Evolutionary conservation across 2,888 invertebrate species (phyloP).

Genomic region (Serripes groenlandicus): DNA sequence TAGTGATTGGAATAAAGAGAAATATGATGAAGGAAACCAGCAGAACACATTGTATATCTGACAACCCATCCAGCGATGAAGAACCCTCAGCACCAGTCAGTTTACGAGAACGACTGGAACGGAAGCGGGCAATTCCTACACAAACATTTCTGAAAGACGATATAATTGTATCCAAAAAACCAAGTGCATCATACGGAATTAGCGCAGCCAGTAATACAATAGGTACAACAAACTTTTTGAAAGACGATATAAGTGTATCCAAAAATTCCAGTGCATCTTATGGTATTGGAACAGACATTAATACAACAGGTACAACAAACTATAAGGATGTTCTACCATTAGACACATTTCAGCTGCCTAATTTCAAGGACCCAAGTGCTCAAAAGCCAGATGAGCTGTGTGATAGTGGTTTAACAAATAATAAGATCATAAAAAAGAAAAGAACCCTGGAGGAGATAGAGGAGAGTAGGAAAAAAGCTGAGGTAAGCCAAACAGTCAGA

Average conservation of each 20-base stretch:
- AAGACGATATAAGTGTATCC: background rate
- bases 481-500: too few relatives aligned
- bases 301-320: background rate
- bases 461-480: conserved; percentile 61
- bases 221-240: background rate
- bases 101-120: conserved; percentile 52
- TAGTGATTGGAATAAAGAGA: too few relatives aligned
- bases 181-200: background rate
- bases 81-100: conserved; percentile 57
- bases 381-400: background rate
- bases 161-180: background rate
- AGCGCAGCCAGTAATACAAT: background rate
- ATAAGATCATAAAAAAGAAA: conserved; percentile 58
- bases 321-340: background rate
- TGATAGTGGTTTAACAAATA: background rate
- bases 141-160: background rate
- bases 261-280: background rate
- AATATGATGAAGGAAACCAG: background rate
- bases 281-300: background rate
- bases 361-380: background rate
- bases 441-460: conserved; percentile 74
- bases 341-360: background rate
- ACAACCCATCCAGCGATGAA: conserved; percentile 58
- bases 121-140: conserved; percentile 35
- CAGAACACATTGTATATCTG: conserved; percentile 52